Evolutionary conservation across 92 coral and sea anemone species (phyloP).

Genomic region (Actinostola sp.): DNA sequence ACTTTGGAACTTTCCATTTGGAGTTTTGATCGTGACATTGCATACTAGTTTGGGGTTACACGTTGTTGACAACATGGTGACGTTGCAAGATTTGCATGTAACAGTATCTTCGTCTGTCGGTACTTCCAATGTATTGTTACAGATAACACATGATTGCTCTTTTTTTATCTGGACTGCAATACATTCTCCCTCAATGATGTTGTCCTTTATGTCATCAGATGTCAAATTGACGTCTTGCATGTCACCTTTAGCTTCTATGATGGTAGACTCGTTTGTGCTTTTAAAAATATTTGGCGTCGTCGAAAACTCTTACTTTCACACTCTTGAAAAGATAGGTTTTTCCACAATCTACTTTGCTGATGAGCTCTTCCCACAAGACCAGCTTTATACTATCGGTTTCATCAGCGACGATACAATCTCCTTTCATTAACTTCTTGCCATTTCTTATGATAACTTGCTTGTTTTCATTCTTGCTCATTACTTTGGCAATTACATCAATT

Average conservation of each 20-base stretch:
- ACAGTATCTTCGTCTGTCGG: no score
- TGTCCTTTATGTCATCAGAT: no score
- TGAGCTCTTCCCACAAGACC: conserved; percentile 65
- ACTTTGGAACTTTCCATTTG: conserved; percentile 41
- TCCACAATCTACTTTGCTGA: conserved; percentile 60
- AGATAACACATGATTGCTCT: no score
- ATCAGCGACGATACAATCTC: conserved; percentile 65
- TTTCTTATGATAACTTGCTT: conserved; percentile 58
- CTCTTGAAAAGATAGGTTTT: conserved; percentile 62
- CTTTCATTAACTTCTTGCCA: conserved; percentile 45
- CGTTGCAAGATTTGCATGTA: conserved; percentile 52
- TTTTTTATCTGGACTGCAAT: no score
- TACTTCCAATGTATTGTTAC: no score
- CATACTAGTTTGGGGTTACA: conserved; percentile 60
- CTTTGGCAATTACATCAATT: conserved; percentile 61
- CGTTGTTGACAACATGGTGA: conserved; percentile 45
- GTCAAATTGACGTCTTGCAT: conserved; percentile 2
- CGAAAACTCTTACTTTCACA: conserved; percentile 59
- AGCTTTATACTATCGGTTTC: conserved; percentile 60
- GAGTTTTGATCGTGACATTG: conserved; percentile 53
- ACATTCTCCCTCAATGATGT: no score
- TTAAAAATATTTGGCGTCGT: conserved; percentile 63
- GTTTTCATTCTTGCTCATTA: conserved; percentile 59
- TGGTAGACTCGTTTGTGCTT: conserved; percentile 63
- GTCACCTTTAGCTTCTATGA: conserved; percentile 12